Percentiles rank a stretch among this genome's conserved stretches.
These are phyloP conservation scores for Microplitis manilae DNA, from an alignment of 2,888 invertebrate genomes.

Conservation along the genomic window DNA sequence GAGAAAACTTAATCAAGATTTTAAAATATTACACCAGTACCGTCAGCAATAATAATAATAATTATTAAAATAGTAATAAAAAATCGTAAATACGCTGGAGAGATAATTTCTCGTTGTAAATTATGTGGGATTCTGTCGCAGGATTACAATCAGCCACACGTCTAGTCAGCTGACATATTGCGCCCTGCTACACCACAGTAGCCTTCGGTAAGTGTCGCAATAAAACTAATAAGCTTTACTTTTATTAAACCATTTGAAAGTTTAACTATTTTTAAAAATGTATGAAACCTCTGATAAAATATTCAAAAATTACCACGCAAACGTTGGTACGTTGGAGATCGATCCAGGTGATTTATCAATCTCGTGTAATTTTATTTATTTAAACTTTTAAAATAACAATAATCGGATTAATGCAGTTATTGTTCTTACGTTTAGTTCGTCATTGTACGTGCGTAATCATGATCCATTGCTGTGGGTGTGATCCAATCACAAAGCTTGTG, in stretches of 20 bases:
- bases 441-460: constrained; percentile 30
- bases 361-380: no score
- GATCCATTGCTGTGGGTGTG: constrained; percentile 17
- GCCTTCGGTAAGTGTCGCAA: constrained; percentile 68
- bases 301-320: background rate
- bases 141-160: constrained; percentile 69
- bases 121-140: constrained; percentile 70
- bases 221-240: constrained; percentile 32
- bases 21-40: background rate
- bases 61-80: background rate
- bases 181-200: constrained; percentile 71
- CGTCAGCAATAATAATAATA: no score
- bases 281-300: background rate
- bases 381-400: background rate
- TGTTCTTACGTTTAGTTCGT: constrained; percentile 29
- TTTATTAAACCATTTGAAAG: constrained; percentile 37
- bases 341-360: background rate
- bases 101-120: constrained; percentile 57
- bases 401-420: constrained; percentile 6
- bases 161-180: constrained; percentile 73
- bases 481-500: constrained; percentile 12
- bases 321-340: background rate
- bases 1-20: background rate
- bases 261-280: constrained; percentile 56
- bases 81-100: constrained; percentile 23